These are phyloP conservation scores for Sardinella longiceps DNA, from an alignment of 2,797 vertebrate species.

Conservation along the genomic window DNA sequence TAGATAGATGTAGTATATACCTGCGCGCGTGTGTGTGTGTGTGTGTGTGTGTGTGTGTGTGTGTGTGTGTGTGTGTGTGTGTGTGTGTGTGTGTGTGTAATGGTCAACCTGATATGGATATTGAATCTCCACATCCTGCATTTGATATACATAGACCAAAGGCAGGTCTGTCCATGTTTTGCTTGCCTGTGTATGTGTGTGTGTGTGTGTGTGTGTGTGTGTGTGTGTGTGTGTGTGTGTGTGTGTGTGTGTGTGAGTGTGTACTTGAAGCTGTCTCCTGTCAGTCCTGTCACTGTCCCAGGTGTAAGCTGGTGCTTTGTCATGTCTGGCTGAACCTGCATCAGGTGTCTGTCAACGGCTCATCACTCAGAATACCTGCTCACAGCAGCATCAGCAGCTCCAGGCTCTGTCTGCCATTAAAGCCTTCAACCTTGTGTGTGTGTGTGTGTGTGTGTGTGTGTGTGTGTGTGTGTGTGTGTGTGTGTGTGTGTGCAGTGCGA, in stretches of 20 bases:
- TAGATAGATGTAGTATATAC: neutral
- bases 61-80: too few relatives aligned
- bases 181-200: neutral
- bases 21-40: neutral
- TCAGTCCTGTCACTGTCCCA: neutral
- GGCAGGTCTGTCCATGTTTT: too few relatives aligned
- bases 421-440: neutral
- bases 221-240: neutral
- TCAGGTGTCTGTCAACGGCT: conserved; percentile 18
- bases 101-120: too few relatives aligned
- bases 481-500: neutral
- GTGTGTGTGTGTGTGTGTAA: too few relatives aligned
- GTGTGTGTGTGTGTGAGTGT: neutral
- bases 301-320: conserved; percentile 7
- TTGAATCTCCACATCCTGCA: too few relatives aligned
- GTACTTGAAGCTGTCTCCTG: neutral
- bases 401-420: neutral
- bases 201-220: neutral
- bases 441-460: neutral
- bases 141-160: too few relatives aligned
- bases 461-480: neutral
- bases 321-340: neutral
- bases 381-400: neutral
- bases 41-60: neutral
- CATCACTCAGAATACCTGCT: conserved; percentile 18